Evolutionary conservation across 2,888 invertebrate species (phyloP), one percentile per base, ranked within the genome.

Genomic region (Actias luna): DNA sequence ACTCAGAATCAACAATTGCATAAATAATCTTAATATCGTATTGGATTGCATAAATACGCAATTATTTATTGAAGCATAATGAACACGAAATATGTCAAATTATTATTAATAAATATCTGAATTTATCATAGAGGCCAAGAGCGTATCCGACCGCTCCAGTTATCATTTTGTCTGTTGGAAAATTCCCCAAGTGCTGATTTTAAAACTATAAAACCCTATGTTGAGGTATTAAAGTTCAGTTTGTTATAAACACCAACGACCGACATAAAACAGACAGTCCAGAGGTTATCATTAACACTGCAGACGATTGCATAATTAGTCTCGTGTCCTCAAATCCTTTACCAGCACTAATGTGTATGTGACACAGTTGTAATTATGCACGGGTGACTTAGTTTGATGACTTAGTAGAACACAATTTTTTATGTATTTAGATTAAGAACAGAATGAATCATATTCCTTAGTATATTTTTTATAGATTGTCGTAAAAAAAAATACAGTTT

Each of bases 151-250:
- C 58, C 39, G 57, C 29, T 61, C 61, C 12, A 36, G 10, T 35
- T 35, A 27, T 39, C 55, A 22, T 42, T 58, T n/a, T 29, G 55
- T 68, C 66, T 67, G 66, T 59, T 64, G 66, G 65, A 69, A 72
- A 69, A 67, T 69, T 68, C 62, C 67, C 52, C 36, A 29, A 39
- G 64, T 31, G 36, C 59, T 25, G 59, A 62, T 64, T 60, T 39
- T 22, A 31, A 63, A 67, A 63, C 50, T 22, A 52, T 29, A 58
- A 52, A 25, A 50, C 63, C 62, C 63, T 67, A 66, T 60, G 50
- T 29, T 62, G 39, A 60, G 5, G 60, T 14, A 29, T 29, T 66
- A 70, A 66, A 64, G 69, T 66, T 59, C 58, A 64, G 66, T 67
- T 68, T 42, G 57, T 42, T 33, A 27, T 42, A 58, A 35, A 29